Conservation (phyloP, 2,888 invertebrate species). For the Amphiduros pacificus region DNA sequence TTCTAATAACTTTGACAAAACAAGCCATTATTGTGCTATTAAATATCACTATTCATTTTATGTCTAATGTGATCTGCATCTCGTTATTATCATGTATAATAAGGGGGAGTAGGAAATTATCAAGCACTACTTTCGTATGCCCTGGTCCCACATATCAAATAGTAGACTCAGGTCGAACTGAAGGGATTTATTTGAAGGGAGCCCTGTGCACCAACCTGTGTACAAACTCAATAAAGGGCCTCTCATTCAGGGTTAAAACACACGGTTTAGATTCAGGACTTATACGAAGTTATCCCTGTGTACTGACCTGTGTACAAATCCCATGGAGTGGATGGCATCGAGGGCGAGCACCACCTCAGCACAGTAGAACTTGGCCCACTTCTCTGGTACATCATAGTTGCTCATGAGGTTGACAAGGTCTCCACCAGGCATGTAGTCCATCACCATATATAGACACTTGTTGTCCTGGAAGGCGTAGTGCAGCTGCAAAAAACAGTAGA, state of each 20-base stretch:
- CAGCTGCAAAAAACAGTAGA: conserved; percentile 63
- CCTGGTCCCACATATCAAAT: no score
- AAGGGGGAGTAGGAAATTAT: no score
- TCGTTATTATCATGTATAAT: no score
- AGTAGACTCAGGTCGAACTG: no score
- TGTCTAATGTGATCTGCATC: no score
- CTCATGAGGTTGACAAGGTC: conserved; percentile 98
- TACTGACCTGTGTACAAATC: conserved; percentile 73
- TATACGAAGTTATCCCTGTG: no score
- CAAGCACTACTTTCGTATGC: no score
- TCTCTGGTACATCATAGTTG: conserved; percentile 97
- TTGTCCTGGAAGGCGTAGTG: conserved; percentile 99
- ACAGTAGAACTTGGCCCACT: conserved; percentile 97
- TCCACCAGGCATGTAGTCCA: conserved; percentile 99
- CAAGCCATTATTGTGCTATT: no score
- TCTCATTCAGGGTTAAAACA: conserved; percentile 95
- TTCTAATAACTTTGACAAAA: no score
- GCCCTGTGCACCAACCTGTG: conserved; percentile 66
- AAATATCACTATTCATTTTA: no score
- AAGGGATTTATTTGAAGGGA: no score
- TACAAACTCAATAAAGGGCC: conserved; percentile 96
- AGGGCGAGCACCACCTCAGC: conserved; percentile 97
- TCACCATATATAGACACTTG: conserved; percentile 98
- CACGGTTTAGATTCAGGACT: no score
- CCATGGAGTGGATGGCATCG: conserved; percentile 98